Base-by-base conservation (phyloP, 2,797 vertebrate genomes). In the Myripristis murdjan region DNA sequence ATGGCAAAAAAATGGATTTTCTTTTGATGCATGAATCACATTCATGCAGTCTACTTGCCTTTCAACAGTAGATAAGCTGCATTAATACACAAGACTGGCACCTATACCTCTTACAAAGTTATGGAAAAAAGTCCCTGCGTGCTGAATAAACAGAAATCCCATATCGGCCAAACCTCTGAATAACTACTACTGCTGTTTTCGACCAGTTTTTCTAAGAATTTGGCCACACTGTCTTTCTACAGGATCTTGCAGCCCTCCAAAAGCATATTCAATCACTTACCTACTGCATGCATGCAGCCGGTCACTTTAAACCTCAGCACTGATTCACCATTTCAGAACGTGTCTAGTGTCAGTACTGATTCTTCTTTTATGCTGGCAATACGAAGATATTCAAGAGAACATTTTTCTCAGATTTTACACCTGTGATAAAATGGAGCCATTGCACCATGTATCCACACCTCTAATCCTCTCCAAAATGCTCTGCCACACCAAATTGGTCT, bases 301-400 rank as follows among this genome's bases (percentile, higher is more conserved):
- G 51, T 28, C 51, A 53, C 23, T 35, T 44, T 6, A 57, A n/a
- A 10, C 9, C 20, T 35, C 14, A 18, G 22, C 48, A 16, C 35
- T 73, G 44, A 78, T 79, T 66, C 82, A 70, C 79, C 46, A 49
- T 56, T 73, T 71, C 35, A 71, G 55, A 64, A 44, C 26, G 9
- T 57, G 18, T 60, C 5, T 33, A 20, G 11, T 77, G 58, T 77
- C 63, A 44, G 12, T 1, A 0, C 18, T 62, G 48, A 57, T 74
- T 70, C 46, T 52, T 64, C 57, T 48, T 48, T 31, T 54, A 51
- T 33, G 43, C 4, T 37, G 49, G 60, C 44, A 54, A 44, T 3
- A 54, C 47, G 72, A 61, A 72, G 55, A 47, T 43, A 6, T 33
- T 23, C 23, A 48, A 53, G 53, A 65, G 24, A 75, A 41, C 61